Conservation (phyloP, 2,113 vertebrate genomes). For the Perognathus longimembris region DNA sequence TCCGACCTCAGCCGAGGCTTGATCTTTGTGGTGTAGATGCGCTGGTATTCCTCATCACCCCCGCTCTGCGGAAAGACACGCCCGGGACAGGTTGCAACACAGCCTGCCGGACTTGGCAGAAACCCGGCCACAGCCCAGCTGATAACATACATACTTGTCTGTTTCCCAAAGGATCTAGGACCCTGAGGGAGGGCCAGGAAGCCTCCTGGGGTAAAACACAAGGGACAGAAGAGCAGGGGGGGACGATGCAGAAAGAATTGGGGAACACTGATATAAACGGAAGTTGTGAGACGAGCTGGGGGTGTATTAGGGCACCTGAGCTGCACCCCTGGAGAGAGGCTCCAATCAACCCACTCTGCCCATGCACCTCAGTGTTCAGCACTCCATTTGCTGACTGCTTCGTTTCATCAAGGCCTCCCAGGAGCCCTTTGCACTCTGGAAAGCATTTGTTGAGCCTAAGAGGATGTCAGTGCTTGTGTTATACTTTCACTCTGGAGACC, state of each 20-base stretch:
- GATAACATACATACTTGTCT: background rate
- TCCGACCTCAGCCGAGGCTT: slow-evolving; percentile 95
- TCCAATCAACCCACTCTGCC: background rate
- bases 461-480: background rate
- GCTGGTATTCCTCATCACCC: slow-evolving; percentile 94
- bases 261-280: background rate
- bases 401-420: background rate
- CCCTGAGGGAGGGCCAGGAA: background rate
- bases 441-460: background rate
- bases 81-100: slow-evolving; percentile 68
- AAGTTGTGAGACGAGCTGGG: background rate
- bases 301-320: no score
- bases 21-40: slow-evolving; percentile 97
- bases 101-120: background rate
- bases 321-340: no score
- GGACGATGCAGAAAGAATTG: background rate
- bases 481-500: background rate
- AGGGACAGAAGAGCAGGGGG: background rate
- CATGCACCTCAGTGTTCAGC: background rate
- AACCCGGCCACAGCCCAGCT: slow-evolving; percentile 54
- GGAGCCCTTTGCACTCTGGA: background rate
- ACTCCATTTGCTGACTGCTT: background rate
- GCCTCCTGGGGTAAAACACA: background rate
- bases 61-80: slow-evolving; percentile 88
- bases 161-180: slow-evolving; percentile 19